phyloP scores from a whole-genome alignment of 2,888 invertebrate genomes.

The Toxonevra muliebris region DNA sequence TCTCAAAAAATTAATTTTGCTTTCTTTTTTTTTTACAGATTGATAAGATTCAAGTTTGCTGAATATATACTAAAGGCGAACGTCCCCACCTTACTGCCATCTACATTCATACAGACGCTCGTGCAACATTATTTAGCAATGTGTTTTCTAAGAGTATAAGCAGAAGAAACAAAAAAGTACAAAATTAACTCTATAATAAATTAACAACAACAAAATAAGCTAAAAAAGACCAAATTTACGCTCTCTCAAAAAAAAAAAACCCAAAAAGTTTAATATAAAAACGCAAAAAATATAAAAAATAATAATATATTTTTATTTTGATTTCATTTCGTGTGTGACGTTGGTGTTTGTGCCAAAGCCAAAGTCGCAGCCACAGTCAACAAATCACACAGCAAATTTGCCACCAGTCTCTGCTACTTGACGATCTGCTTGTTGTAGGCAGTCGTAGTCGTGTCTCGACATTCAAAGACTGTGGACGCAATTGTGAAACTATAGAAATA shows the following conservation, averaged over 20 bases:
- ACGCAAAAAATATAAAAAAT: constrained; percentile 2
- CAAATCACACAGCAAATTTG: too few relatives aligned
- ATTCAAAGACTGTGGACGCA: constrained; percentile 45
- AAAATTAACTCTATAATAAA: constrained; percentile 16
- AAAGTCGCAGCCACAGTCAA: not conserved
- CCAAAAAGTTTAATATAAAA: constrained; percentile 1
- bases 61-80: not conserved
- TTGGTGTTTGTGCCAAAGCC: not conserved
- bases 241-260: not conserved
- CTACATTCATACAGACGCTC: too few relatives aligned
- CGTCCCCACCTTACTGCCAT: not conserved
- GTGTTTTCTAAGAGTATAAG: constrained; percentile 2
- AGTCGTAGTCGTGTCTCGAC: constrained; percentile 50
- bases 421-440: not conserved
- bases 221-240: constrained; percentile 1
- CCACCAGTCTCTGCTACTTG: too few relatives aligned
- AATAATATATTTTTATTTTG: constrained; percentile 7
- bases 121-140: too few relatives aligned
- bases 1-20: not conserved
- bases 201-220: constrained; percentile 4
- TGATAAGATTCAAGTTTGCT: constrained; percentile 7
- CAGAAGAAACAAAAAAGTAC: not conserved
- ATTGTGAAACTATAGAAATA: constrained; percentile 27
- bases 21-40: constrained; percentile 8
- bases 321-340: not conserved